Evolutionary conservation across 2,113 vertebrate genomes (phyloP).

Genomic region (Phrynocephalus versicolor): DNA sequence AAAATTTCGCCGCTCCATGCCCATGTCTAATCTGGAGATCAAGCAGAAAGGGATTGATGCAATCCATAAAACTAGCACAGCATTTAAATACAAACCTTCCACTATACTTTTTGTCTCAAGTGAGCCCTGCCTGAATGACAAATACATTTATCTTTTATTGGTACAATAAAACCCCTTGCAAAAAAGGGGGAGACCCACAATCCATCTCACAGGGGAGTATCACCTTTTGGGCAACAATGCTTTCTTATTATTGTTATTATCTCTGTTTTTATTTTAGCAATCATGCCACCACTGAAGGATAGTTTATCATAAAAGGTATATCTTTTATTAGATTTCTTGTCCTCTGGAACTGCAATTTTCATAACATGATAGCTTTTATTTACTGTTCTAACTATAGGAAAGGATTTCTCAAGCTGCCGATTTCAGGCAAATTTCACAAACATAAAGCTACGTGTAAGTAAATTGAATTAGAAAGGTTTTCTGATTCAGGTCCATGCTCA

Average conservation of each 20-base stretch:
- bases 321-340: conserved; percentile 24
- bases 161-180: conserved; percentile 46
- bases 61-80: conserved; percentile 14
- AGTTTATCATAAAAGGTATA: conserved; percentile 33
- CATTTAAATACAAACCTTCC: conserved; percentile 47
- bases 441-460: conserved; percentile 39
- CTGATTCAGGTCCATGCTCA: background rate
- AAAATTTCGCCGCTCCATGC: no score
- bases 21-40: no score
- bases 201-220: conserved; percentile 19
- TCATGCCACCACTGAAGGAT: conserved; percentile 18
- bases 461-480: conserved; percentile 36
- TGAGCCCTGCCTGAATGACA: conserved; percentile 32
- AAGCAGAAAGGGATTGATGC: conserved; percentile 36
- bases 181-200: conserved; percentile 1
- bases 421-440: conserved; percentile 6
- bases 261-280: conserved; percentile 43
- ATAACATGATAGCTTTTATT: conserved; percentile 36
- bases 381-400: conserved; percentile 48
- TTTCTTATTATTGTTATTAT: conserved; percentile 39
- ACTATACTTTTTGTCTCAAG: conserved; percentile 32
- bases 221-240: conserved; percentile 21
- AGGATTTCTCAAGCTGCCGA: conserved; percentile 31
- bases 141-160: conserved; percentile 55
- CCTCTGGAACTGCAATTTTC: conserved; percentile 10